A percentile compares a stretch with the other conserved stretches of the same genome.
Evolutionary conservation across 2,113 vertebrate genomes (phyloP).

Genomic region (Cebus imitator): DNA sequence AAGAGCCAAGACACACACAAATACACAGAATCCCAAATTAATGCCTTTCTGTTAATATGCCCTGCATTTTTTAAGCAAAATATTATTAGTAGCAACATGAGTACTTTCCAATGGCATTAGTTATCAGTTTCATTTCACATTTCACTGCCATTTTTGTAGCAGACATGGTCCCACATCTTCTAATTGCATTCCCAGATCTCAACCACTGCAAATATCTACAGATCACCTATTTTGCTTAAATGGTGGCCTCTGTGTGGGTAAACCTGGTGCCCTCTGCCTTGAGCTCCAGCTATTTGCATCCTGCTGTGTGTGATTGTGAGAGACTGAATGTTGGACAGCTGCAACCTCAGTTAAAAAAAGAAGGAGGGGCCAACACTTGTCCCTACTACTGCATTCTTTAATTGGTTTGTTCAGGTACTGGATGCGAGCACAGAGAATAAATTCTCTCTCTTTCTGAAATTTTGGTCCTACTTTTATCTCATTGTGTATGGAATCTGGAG

Average conservation of each 20-base stretch:
- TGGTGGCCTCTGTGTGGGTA: neutral
- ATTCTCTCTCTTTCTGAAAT: neutral
- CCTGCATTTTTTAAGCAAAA: neutral
- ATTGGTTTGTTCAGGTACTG: neutral
- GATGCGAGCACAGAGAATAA: neutral
- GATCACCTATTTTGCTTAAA: neutral
- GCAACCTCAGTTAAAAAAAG: neutral
- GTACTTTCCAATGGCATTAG: neutral
- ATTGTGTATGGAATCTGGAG: no score
- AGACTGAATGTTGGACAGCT: neutral
- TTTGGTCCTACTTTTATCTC: neutral
- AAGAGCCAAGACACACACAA: neutral
- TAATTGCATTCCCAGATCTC: slow-evolving; percentile 37
- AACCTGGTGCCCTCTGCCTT: neutral
- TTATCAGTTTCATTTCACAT: neutral
- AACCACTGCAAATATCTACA: neutral
- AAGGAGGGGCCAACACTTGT: neutral
- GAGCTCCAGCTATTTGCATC: slow-evolving; percentile 27
- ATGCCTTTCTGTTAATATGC: neutral
- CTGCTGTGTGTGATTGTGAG: neutral
- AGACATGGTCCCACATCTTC: neutral
- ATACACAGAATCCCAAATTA: neutral
- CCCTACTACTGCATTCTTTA: neutral
- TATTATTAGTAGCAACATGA: neutral
- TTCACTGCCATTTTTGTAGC: neutral